These are phyloP conservation scores for Dinothrombium tinctorium DNA, from an alignment of 1,140 invertebrate genomes.

Conservation along the genomic window DNA sequence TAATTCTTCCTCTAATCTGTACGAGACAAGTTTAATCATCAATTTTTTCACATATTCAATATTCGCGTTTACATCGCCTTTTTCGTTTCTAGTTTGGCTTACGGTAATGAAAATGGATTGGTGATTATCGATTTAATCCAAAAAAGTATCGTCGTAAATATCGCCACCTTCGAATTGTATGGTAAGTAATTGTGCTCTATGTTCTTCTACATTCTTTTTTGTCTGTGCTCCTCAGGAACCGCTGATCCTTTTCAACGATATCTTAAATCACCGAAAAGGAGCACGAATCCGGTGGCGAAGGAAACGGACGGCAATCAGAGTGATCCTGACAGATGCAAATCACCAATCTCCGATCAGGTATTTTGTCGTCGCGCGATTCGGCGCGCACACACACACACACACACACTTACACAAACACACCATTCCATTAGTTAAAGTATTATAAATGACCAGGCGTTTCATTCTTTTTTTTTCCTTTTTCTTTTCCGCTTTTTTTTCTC, in stretches of 20 bases:
- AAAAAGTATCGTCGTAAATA: slow-evolving; percentile 60
- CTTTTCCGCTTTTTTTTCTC: background rate
- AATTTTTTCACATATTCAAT: background rate
- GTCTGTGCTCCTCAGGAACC: slow-evolving; percentile 20
- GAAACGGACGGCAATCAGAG: slow-evolving; percentile 20
- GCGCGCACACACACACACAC: background rate
- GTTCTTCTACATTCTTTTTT: background rate
- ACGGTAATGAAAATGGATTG: slow-evolving; percentile 80
- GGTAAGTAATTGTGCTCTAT: slow-evolving; percentile 23
- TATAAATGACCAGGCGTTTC: background rate
- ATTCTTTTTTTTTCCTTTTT: background rate
- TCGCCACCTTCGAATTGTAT: slow-evolving; percentile 49
- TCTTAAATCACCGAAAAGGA: slow-evolving; percentile 49
- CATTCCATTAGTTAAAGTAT: background rate
- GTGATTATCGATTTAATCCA: slow-evolving; percentile 84
- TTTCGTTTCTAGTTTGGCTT: slow-evolving; percentile 41
- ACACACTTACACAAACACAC: background rate
- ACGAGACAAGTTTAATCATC: slow-evolving; percentile 26
- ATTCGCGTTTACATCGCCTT: background rate
- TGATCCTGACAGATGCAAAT: slow-evolving; percentile 40
- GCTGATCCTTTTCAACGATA: slow-evolving; percentile 66
- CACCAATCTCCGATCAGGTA: slow-evolving; percentile 74
- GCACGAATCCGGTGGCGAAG: slow-evolving; percentile 16
- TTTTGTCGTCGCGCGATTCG: background rate
- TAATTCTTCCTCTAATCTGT: slow-evolving; percentile 90